Conservation (phyloP, 2,797 vertebrate genomes). For the Aeoliscus strigatus region DNA sequence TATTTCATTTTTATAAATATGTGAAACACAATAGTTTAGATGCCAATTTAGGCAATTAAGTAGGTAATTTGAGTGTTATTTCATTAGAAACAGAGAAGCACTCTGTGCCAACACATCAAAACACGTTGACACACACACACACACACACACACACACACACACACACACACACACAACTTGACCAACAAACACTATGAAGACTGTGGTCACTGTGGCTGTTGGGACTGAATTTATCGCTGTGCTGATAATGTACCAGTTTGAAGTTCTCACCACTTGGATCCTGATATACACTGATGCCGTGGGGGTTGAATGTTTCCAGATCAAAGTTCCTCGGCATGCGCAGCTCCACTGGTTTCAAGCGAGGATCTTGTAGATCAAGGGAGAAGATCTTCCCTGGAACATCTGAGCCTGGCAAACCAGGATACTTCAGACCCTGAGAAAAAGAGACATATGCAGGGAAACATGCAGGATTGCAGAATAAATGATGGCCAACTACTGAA, state of each 20-base stretch:
- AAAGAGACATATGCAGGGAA: too few relatives aligned
- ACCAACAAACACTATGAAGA: too few relatives aligned
- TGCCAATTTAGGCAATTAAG: too few relatives aligned
- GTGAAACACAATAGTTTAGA: too few relatives aligned
- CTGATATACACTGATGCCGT: slow-evolving; percentile 81
- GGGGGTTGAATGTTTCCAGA: slow-evolving; percentile 80
- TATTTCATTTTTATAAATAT: too few relatives aligned
- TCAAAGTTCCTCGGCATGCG: slow-evolving; percentile 80
- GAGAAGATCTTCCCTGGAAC: slow-evolving; percentile 78
- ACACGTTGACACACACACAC: slow-evolving; percentile 4
- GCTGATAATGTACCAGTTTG: neutral
- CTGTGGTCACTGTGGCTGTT: neutral
- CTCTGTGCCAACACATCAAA: neutral
- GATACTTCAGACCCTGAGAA: slow-evolving; percentile 81
- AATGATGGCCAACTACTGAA: neutral
- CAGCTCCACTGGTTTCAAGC: slow-evolving; percentile 70
- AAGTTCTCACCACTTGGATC: slow-evolving; percentile 73
- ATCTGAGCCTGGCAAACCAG: slow-evolving; percentile 61
- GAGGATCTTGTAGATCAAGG: slow-evolving; percentile 76
- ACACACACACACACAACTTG: neutral
- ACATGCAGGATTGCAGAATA: neutral
- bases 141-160: slow-evolving; percentile 4
- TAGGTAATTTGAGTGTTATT: too few relatives aligned
- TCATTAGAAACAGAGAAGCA: too few relatives aligned
- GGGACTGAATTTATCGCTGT: neutral